Conservation (phyloP, 1,140 invertebrate genomes). For the Helicoverpa zea region DNA sequence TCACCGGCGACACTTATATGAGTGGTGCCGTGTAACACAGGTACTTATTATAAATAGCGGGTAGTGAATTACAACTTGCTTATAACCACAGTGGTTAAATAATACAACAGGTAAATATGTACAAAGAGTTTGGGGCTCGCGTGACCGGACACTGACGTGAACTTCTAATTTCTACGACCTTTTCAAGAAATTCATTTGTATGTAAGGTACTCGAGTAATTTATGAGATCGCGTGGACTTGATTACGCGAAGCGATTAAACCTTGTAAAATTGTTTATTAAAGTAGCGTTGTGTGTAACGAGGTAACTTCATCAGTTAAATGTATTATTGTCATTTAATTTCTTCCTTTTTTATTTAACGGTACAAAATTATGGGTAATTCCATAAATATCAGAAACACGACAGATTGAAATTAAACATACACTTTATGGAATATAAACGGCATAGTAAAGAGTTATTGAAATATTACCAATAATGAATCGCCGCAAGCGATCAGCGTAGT, state of each 20-base stretch:
- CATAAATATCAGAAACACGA: background rate
- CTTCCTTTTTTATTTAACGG: background rate
- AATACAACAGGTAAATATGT: constrained; percentile 60
- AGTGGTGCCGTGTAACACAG: constrained; percentile 27
- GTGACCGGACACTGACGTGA: constrained; percentile 73
- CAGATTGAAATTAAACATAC: constrained; percentile 21
- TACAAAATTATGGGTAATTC: too few species aligned
- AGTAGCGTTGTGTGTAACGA: constrained; percentile 47
- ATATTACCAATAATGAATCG: constrained; percentile 41
- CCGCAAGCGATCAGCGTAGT: constrained; percentile 6
- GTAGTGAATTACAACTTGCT: constrained; percentile 46
- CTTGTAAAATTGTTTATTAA: constrained; percentile 73
- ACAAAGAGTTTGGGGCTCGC: constrained; percentile 65
- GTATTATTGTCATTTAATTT: constrained; percentile 30
- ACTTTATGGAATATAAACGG: constrained; percentile 8
- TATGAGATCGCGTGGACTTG: constrained; percentile 72
- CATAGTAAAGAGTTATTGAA: constrained; percentile 47
- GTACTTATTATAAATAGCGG: constrained; percentile 34
- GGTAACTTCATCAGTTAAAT: constrained; percentile 55
- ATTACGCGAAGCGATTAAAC: constrained; percentile 60
- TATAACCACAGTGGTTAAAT: constrained; percentile 51
- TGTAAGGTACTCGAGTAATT: constrained; percentile 65
- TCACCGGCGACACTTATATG: constrained; percentile 31
- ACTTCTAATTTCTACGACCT: constrained; percentile 79
- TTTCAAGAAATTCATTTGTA: constrained; percentile 82